Evolutionary conservation across 2,888 invertebrate genomes (phyloP).

Genomic region (Eretmocerus hayati): DNA sequence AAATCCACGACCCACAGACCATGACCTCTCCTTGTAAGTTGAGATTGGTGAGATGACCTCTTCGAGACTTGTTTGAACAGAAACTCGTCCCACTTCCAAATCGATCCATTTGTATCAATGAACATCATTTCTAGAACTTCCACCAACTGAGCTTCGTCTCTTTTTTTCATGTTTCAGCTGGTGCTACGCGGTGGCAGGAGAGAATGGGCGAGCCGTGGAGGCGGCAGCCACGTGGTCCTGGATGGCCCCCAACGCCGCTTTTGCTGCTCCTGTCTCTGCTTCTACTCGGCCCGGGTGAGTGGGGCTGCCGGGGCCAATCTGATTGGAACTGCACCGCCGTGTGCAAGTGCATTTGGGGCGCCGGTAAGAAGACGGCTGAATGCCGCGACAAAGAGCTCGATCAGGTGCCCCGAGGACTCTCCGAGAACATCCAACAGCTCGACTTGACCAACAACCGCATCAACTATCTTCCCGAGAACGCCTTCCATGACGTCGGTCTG

Average conservation of each 20-base stretch:
- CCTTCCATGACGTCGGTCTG: slow-evolving; percentile 63
- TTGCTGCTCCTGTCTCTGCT: neutral
- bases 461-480: slow-evolving; percentile 58
- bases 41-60: too few relatives aligned
- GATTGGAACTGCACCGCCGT: slow-evolving; percentile 57
- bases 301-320: slow-evolving; percentile 45
- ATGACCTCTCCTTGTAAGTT: too few relatives aligned
- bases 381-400: slow-evolving; percentile 63
- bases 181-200: neutral
- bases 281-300: slow-evolving; percentile 35
- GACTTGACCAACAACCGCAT: slow-evolving; percentile 66
- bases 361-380: slow-evolving; percentile 77
- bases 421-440: slow-evolving; percentile 57
- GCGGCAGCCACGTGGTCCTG: neutral
- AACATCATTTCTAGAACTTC: too few relatives aligned
- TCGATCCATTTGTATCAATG: too few relatives aligned
- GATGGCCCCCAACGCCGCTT: neutral
- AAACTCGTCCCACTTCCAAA: too few relatives aligned
- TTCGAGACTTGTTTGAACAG: too few relatives aligned
- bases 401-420: slow-evolving; percentile 65
- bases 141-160: too few relatives aligned
- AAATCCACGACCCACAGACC: too few relatives aligned
- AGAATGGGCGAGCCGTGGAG: neutral
- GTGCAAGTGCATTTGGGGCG: slow-evolving; percentile 81
- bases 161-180: too few relatives aligned